phyloP scores from a whole-genome alignment of 2,113 vertebrate genomes.

The Taxidea taxus region DNA sequence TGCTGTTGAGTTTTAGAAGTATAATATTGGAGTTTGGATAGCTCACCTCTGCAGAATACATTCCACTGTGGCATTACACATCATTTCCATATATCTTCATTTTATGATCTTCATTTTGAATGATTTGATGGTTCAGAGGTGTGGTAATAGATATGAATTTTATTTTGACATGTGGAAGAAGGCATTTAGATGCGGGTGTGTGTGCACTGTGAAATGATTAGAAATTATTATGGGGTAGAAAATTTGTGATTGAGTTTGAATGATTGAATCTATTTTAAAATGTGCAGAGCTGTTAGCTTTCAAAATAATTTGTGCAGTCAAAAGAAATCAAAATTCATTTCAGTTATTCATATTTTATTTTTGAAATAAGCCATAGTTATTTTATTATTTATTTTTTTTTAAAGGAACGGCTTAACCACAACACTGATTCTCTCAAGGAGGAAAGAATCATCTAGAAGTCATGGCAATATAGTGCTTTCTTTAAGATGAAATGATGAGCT shows the following conservation, averaged over 20 bases:
- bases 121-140: slow-evolving; percentile 78
- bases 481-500: neutral
- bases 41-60: neutral
- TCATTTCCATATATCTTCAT: slow-evolving; percentile 62
- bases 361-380: slow-evolving; percentile 69
- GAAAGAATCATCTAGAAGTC: neutral
- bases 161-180: slow-evolving; percentile 85
- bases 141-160: slow-evolving; percentile 85
- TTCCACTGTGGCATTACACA: neutral
- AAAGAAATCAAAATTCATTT: slow-evolving; percentile 82
- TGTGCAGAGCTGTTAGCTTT: slow-evolving; percentile 82
- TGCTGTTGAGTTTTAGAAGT: neutral
- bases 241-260: slow-evolving; percentile 83
- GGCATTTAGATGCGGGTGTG: slow-evolving; percentile 79
- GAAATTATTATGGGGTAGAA: slow-evolving; percentile 82
- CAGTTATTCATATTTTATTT: slow-evolving; percentile 81
- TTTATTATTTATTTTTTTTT: slow-evolving; percentile 79
- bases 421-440: slow-evolving; percentile 43
- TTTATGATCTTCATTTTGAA: slow-evolving; percentile 66
- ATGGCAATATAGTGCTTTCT: neutral
- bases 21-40: neutral
- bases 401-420: slow-evolving; percentile 26
- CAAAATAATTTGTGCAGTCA: slow-evolving; percentile 81
- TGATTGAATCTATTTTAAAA: slow-evolving; percentile 82
- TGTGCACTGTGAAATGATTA: slow-evolving; percentile 82